Conservation (phyloP, 2,113 vertebrate species). For the Picathartes gymnocephalus region DNA sequence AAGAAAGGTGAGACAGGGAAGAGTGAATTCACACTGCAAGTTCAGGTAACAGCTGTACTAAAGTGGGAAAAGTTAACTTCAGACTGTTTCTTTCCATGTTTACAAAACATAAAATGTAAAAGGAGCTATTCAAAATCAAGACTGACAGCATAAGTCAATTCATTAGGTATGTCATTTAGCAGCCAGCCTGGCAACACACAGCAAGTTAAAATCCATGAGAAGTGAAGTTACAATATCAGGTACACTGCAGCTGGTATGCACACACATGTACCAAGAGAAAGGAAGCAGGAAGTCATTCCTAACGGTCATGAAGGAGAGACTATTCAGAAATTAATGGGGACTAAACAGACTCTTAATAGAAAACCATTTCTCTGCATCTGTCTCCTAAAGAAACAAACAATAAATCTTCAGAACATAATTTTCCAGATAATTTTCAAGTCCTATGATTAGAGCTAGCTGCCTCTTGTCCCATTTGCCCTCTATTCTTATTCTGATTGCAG, state of each 20-base stretch:
- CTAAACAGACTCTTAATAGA: neutral
- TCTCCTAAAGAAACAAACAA: neutral
- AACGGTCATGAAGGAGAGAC: neutral
- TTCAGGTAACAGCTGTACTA: neutral
- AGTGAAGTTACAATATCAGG: neutral
- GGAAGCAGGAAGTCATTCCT: neutral
- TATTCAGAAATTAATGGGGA: neutral
- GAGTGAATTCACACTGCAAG: neutral
- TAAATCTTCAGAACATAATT: neutral
- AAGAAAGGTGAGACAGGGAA: neutral
- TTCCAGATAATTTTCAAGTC: neutral
- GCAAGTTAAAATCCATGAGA: neutral
- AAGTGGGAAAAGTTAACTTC: neutral
- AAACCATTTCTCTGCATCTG: neutral
- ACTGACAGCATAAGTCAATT: neutral
- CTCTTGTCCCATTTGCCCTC: neutral
- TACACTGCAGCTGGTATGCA: neutral
- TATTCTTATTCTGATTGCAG: slow-evolving; percentile 1
- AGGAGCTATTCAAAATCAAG: neutral
- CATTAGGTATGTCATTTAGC: neutral
- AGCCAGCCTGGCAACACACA: neutral
- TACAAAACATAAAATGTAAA: neutral
- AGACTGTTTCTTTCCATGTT: neutral
- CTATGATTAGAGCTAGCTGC: neutral
- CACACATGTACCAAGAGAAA: fast-evolving